Conservation (phyloP, 2,113 vertebrate genomes). For the Micromys minutus region DNA sequence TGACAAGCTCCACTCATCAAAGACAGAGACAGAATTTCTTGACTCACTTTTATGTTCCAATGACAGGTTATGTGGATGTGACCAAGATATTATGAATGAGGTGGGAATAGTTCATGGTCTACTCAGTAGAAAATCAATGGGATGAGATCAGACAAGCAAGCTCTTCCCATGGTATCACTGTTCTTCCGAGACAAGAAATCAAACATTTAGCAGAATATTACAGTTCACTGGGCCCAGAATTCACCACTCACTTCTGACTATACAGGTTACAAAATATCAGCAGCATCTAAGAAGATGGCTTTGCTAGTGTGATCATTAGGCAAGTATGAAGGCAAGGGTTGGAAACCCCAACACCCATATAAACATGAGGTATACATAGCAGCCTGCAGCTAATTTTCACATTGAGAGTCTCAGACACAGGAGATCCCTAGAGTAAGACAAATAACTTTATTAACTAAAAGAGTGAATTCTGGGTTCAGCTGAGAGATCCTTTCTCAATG, state of each 20-base stretch:
- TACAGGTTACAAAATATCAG: not conserved
- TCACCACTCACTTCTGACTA: not conserved
- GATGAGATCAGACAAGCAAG: slow-evolving; percentile 1
- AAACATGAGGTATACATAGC: not conserved
- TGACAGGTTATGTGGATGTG: slow-evolving; percentile 43
- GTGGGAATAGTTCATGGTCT: slow-evolving; percentile 26
- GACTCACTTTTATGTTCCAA: slow-evolving; percentile 31
- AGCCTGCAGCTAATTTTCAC: not conserved
- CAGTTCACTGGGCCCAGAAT: no score
- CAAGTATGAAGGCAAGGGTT: not conserved
- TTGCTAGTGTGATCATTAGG: no score
- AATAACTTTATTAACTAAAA: not conserved
- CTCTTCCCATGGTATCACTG: not conserved
- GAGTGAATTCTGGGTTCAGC: not conserved
- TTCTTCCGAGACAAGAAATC: slow-evolving; percentile 19
- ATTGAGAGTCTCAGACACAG: no score
- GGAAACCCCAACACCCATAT: no score
- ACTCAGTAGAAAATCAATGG: slow-evolving; percentile 62
- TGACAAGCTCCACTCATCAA: slow-evolving; percentile 46
- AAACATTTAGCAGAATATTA: slow-evolving; percentile 2
- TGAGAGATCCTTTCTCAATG: no score
- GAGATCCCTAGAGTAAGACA: not conserved
- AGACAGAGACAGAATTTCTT: slow-evolving; percentile 23
- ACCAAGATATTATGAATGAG: slow-evolving; percentile 56
- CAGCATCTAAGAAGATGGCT: no score